Percentiles rank a stretch among this genome's conserved stretches.
phyloP scores from a whole-genome alignment of 2,888 invertebrate genomes.

The Lasioglossum vierecki region DNA sequence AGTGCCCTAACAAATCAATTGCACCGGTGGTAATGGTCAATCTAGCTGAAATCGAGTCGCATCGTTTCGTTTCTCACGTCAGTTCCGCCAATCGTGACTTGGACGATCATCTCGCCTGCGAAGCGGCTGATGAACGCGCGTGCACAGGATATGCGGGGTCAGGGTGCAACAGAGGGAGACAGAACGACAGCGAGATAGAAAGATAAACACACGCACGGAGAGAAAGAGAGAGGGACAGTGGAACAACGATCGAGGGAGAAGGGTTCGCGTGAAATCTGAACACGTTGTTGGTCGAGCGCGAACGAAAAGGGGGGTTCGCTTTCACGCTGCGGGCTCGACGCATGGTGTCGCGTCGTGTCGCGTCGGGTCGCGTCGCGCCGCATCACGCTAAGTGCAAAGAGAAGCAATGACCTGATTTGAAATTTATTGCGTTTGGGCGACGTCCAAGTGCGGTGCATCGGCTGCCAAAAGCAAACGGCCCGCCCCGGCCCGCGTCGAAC shows the following conservation, averaged over 20 bases:
- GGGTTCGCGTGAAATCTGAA: constrained; percentile 23
- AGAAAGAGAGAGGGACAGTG: neutral
- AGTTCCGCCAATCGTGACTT: constrained; percentile 50
- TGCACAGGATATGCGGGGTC: constrained; percentile 34
- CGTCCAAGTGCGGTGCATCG: constrained; percentile 74
- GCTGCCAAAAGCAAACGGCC: constrained; percentile 64
- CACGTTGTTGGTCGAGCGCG: constrained; percentile 16
- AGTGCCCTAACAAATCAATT: constrained; percentile 39
- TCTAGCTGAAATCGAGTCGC: constrained; percentile 31
- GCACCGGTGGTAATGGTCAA: constrained; percentile 17
- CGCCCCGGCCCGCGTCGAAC: constrained; percentile 36
- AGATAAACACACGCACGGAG: neutral
- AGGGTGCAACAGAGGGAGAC: constrained; percentile 5
- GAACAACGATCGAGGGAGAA: neutral
- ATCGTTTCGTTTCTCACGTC: constrained; percentile 53
- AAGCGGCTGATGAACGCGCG: constrained; percentile 37
- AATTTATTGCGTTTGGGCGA: constrained; percentile 77
- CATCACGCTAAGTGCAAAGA: constrained; percentile 66
- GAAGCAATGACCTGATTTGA: constrained; percentile 78
- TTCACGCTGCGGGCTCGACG: constrained; percentile 46
- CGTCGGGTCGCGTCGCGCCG: constrained; percentile 18
- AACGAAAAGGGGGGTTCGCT: constrained; percentile 32
- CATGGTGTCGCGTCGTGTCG: constrained; percentile 42
- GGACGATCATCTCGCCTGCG: constrained; percentile 44
- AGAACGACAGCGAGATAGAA: neutral